A percentile compares a stretch with the other conserved stretches of the same genome.
phyloP scores from a whole-genome alignment of 2,113 vertebrate genomes.

The Danionella cerebrum region DNA sequence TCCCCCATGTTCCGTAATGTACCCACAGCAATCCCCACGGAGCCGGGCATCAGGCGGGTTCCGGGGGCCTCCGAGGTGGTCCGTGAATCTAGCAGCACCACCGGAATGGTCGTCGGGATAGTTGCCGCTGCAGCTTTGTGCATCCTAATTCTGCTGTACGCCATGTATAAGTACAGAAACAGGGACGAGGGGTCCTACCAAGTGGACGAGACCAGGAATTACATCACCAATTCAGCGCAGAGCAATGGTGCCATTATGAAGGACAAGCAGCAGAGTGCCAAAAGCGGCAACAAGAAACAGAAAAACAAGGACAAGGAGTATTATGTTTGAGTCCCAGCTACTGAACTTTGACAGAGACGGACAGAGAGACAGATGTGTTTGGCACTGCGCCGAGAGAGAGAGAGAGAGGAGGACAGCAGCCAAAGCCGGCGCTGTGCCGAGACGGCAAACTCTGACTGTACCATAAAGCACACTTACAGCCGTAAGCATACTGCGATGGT shows the following conservation, averaged over 20 bases:
- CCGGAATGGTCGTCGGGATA: conserved; percentile 99
- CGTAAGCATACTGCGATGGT: conserved; percentile 65
- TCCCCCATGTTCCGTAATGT: conserved; percentile 99
- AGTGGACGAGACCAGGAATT: conserved; percentile 98
- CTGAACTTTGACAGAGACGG: not conserved
- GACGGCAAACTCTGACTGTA: conserved; percentile 73
- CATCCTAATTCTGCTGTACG: conserved; percentile 99
- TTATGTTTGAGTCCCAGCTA: conserved; percentile 80
- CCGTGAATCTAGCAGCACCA: conserved; percentile 99
- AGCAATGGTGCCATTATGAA: conserved; percentile 94
- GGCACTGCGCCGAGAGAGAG: conserved; percentile 7
- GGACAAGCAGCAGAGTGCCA: conserved; percentile 93
- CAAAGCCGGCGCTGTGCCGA: conserved; percentile 27
- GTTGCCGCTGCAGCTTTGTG: conserved; percentile 98
- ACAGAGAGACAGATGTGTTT: conserved; percentile 8
- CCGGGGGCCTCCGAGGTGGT: conserved; percentile 98
- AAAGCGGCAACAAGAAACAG: conserved; percentile 94
- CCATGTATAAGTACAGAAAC: conserved; percentile 99
- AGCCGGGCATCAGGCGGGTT: conserved; percentile 95
- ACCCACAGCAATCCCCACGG: conserved; percentile 99
- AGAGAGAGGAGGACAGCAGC: not conserved
- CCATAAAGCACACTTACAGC: conserved; percentile 88
- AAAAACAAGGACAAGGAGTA: conserved; percentile 99
- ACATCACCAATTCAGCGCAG: conserved; percentile 99
- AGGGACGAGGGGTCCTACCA: conserved; percentile 99